Evolutionary conservation across 2,888 invertebrate genomes (phyloP), one percentile per base, ranked within the genome.

Genomic region (Lamproptera curius): DNA sequence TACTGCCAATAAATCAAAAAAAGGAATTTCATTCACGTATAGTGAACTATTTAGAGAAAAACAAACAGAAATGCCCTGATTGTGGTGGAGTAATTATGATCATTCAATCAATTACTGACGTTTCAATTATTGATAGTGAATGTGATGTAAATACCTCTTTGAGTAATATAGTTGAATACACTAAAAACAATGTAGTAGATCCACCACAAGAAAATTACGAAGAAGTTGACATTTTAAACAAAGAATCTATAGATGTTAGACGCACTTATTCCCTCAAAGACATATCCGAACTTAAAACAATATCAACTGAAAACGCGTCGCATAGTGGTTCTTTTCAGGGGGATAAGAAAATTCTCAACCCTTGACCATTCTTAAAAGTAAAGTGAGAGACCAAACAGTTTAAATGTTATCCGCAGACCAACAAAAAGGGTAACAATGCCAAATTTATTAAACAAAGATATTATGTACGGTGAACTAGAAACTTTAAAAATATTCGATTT

Each of bases 21-120:
- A 89, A 84, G 54, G 88, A 89, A 58, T 86, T 90, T 58, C 91
- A 91, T 56, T 65, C 82, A 0, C 79, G 87, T 45, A 82, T 88
- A 20, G 85, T 89, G 0, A 76, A 77, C 36, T 80, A 89, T 50
- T 75, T 90, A 42, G 87, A 89, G 63, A 77, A 73, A 51, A 80
- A 84, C 54, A 79, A 80, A 39, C 88, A 81, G 53, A 87, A 81
- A 54, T 91, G 91, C 60, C 67, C 66, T 1, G 66, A 76, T 35
- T 91, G 91, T 56, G 86, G 87, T 2, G 87, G 87, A 1, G 63
- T 62, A 49, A 58, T 73, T 37, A 79, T 76, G 72, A 63, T 83
- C 46, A 76, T 76, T 1, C 76, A 78, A 46, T 79, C 83, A 39
- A 43, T 62, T 35, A 48, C 58, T 17, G 69, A 60, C 50, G 50